phyloP scores from a whole-genome alignment of 2,888 invertebrate genomes.

The Drosophila kokeensis region DNA sequence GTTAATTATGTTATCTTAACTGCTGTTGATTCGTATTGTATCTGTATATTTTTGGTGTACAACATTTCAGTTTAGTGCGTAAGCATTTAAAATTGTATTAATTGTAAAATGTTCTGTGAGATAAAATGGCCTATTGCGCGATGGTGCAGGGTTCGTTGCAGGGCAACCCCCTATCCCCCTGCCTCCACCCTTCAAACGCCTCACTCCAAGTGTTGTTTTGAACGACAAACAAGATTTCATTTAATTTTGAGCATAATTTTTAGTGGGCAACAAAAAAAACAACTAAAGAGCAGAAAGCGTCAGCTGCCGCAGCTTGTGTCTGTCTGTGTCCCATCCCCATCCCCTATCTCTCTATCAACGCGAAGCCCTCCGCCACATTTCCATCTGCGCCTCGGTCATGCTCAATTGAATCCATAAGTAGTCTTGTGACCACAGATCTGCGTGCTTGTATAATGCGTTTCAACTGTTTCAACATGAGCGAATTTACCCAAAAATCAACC shows the following conservation, averaged over 20 bases:
- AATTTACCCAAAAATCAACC: constrained; percentile 50
- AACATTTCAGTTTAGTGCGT: not conserved
- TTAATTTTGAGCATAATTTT: constrained; percentile 75
- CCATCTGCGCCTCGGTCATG: constrained; percentile 57
- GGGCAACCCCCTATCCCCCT: not conserved
- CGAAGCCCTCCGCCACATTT: constrained; percentile 3
- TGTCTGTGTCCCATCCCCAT: constrained; percentile 1
- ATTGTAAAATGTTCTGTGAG: not conserved
- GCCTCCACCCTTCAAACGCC: not conserved
- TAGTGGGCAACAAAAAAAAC: constrained; percentile 54
- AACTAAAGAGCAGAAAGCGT: constrained; percentile 43
- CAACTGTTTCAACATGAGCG: constrained; percentile 75
- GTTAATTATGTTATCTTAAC: not conserved
- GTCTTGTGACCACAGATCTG: constrained; percentile 78
- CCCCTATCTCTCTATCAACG: constrained; percentile 4
- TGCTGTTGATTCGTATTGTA: not conserved
- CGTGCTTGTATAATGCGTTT: constrained; percentile 76
- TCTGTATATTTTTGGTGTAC: not conserved
- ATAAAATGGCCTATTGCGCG: not conserved
- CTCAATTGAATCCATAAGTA: constrained; percentile 80
- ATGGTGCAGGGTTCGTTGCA: not conserved
- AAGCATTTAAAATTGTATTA: not conserved
- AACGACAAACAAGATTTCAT: constrained; percentile 60
- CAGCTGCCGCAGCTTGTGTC: constrained; percentile 62
- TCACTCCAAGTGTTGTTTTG: not conserved